phyloP scores from a whole-genome alignment of 2,113 vertebrate genomes.

The Ictidomys tridecemlineatus region DNA sequence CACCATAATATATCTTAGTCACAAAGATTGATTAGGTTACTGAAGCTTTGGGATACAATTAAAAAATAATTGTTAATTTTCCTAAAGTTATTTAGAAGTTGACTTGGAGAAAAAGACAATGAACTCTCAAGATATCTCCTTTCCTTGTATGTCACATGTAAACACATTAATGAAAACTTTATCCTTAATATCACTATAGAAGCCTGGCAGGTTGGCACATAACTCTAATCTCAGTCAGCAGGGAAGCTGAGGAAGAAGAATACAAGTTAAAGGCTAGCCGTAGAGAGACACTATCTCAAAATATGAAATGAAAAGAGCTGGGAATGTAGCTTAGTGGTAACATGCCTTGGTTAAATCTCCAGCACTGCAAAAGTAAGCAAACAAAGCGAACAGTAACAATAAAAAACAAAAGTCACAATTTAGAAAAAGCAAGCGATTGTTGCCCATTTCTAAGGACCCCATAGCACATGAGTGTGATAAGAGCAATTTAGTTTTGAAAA shows the following conservation, averaged over 20 bases:
- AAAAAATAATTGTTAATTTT: not conserved
- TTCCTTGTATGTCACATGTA: not conserved
- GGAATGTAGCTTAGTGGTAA: too few species aligned
- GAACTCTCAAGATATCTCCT: not conserved
- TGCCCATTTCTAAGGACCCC: not conserved
- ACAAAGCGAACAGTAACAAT: too few species aligned
- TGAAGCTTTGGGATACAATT: not conserved
- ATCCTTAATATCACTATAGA: not conserved
- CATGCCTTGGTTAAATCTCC: too few species aligned
- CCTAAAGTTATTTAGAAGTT: not conserved
- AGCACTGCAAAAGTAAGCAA: too few species aligned
- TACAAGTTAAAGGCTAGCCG: too few species aligned
- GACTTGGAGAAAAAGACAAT: not conserved
- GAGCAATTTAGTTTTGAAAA: not conserved
- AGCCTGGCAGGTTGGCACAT: too few species aligned
- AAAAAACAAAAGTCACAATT: too few species aligned
- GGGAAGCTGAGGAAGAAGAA: too few species aligned
- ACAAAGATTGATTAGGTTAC: not conserved
- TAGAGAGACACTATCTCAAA: too few species aligned
- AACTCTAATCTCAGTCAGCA: too few species aligned
- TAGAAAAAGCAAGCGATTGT: not conserved
- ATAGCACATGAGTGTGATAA: not conserved
- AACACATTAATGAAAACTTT: not conserved
- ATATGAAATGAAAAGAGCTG: too few species aligned
- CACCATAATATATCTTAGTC: not conserved